Percentiles rank a stretch among this genome's conserved stretches.
These are phyloP conservation scores for Dicyrtoma fusca DNA, from an alignment of 2,888 invertebrate species.

Conservation along the genomic window DNA sequence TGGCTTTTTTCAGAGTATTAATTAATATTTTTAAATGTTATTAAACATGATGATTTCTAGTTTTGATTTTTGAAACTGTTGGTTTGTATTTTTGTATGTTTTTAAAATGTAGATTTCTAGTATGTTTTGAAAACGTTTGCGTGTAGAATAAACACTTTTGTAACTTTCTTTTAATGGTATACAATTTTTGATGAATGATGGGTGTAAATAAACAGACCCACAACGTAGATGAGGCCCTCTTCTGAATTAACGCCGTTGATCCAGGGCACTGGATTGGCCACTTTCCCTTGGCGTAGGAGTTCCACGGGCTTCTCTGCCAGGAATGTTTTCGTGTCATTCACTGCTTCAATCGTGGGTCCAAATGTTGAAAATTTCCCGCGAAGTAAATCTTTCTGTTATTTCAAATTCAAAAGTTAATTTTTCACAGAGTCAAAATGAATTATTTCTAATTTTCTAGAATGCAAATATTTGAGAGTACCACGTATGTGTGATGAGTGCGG, in stretches of 20 bases:
- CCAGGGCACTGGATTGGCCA: conserved; percentile 38
- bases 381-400: conserved; percentile 35
- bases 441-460: neutral
- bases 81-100: too few relatives aligned
- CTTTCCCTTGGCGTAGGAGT: conserved; percentile 25
- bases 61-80: too few relatives aligned
- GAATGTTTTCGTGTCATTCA: conserved; percentile 40
- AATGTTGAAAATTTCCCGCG: conserved; percentile 35
- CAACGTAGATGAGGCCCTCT: conserved; percentile 48
- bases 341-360: conserved; percentile 37
- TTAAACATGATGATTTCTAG: too few relatives aligned
- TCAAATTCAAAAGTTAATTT: neutral
- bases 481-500: conserved; percentile 29
- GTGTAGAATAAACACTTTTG: neutral
- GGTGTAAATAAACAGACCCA: conserved; percentile 34
- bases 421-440: neutral
- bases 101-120: too few relatives aligned
- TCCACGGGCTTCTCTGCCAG: conserved; percentile 36
- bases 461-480: conserved; percentile 12
- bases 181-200: neutral
- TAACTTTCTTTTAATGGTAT: neutral
- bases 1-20: neutral
- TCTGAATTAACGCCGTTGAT: conserved; percentile 46
- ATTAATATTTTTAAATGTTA: too few relatives aligned
- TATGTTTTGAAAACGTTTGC: too few relatives aligned